Percentiles rank a stretch among this genome's conserved stretches.
These are phyloP conservation scores for Typhlomys cinereus DNA, from an alignment of 2,113 vertebrate species.

Conservation along the genomic window DNA sequence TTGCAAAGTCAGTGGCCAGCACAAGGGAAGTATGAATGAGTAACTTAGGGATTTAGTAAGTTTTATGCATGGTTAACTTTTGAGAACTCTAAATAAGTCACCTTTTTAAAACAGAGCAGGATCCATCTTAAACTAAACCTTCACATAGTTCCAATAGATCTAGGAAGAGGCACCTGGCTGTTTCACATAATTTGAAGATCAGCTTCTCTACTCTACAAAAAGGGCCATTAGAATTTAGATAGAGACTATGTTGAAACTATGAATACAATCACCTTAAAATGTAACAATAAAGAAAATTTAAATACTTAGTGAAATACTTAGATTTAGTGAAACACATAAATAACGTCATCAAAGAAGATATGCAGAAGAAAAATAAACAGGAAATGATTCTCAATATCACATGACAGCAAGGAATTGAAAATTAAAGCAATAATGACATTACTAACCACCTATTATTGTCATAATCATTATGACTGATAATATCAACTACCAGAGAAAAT, in stretches of 20 bases:
- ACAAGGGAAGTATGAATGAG: slow-evolving; percentile 37
- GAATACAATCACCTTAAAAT: too few species aligned
- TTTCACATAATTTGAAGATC: too few species aligned
- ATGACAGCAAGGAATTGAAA: not conserved
- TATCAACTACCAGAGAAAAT: not conserved
- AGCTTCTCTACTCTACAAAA: too few species aligned
- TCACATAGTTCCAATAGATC: not conserved
- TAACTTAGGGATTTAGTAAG: slow-evolving; percentile 30
- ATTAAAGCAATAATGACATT: not conserved
- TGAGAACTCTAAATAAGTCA: slow-evolving; percentile 49
- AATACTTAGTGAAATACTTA: too few species aligned
- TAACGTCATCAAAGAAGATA: not conserved
- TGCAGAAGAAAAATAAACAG: not conserved
- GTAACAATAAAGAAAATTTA: not conserved
- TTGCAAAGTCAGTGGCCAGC: slow-evolving; percentile 24
- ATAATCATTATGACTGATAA: not conserved
- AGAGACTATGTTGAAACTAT: too few species aligned
- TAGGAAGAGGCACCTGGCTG: not conserved
- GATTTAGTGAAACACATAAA: too few species aligned
- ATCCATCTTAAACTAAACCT: not conserved
- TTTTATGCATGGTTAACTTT: not conserved
- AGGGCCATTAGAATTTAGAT: too few species aligned
- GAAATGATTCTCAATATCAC: not conserved
- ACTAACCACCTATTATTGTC: not conserved
- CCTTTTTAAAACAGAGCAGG: not conserved